Evolutionary conservation across 2,797 vertebrate genomes (phyloP), one percentile per base, ranked within the genome.

Genomic region (Diglossa cyanea): DNA sequence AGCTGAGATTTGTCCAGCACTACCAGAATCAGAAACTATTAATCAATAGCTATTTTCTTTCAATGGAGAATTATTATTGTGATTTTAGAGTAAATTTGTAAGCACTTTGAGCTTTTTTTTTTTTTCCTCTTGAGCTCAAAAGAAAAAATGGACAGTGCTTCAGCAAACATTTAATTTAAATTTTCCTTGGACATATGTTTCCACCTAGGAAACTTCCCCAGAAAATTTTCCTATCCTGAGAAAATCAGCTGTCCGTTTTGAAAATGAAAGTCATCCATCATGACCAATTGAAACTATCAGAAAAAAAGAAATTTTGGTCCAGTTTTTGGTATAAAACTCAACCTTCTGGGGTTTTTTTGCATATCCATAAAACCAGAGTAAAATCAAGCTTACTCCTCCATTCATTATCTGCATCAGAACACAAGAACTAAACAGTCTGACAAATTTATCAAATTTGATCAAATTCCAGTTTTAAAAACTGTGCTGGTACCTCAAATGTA

Each of bases 171-270:
- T 13, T 3, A 79, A 21, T 79, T 80, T 50, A 66, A 51, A 23
- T 55, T 42, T 61, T 85, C 42, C 42, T 74, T 62, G 28, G 17
- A 74, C 35, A 50, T 17, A 21, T 40, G 16, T 50, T 79, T 62
- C 21, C 5, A 62, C 4, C 31, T 37, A 66, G 33, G 8, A 84
- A 92, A 33, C 11, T 45, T 17, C 10, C n/a, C 47, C 17, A 58
- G n/a, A 75, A 80, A 78, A 31, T 58, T n/a, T 53, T 92, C 18
- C 7, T 37, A 24, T 28, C 6, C 15, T 67, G 31, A 78, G 39
- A 81, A 95, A 88, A 78, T 44, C 39, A 68, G 7, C 10, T 58
- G 30, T 21, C n/a, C 20, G 9, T 66, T 91, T 81, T 79, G 28
- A 66, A 91, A 92, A 76, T 24, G 0, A 58, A 62, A 86, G 18